These are phyloP conservation scores for Prunella himalayana DNA, from an alignment of 2,113 vertebrate genomes.

Conservation along the genomic window DNA sequence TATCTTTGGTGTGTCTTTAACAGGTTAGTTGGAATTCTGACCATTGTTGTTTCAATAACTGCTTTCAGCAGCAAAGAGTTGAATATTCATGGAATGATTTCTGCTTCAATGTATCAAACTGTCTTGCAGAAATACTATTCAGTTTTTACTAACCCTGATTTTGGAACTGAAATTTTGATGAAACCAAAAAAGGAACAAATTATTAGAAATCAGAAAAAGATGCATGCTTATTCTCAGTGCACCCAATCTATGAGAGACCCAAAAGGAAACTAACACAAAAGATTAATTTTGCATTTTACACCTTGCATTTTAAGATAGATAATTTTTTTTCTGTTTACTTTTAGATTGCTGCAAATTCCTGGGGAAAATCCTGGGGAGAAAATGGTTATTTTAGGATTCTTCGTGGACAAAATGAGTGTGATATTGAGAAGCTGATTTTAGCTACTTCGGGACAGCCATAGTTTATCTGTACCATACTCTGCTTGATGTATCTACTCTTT, in stretches of 20 bases:
- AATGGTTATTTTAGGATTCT: slow-evolving; percentile 79
- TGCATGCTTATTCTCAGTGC: neutral
- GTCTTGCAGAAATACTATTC: neutral
- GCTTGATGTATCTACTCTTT: neutral
- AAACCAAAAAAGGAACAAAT: neutral
- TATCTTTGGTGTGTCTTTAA: neutral
- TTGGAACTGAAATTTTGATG: neutral
- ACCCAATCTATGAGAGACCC: neutral
- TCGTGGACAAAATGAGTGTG: slow-evolving; percentile 78
- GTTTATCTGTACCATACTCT: neutral
- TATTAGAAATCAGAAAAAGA: neutral
- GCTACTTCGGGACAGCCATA: slow-evolving; percentile 62
- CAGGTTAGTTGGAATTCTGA: neutral
- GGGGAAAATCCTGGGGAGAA: slow-evolving; percentile 80
- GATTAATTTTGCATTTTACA: neutral
- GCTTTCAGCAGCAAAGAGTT: neutral
- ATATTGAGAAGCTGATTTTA: slow-evolving; percentile 78
- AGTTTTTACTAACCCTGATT: neutral
- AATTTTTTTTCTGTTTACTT: neutral
- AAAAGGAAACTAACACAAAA: neutral
- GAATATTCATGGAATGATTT: neutral
- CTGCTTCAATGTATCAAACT: neutral
- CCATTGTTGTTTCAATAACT: neutral
- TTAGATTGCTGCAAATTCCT: slow-evolving; percentile 78
- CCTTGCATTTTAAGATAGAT: neutral